A percentile compares a stretch with the other conserved stretches of the same genome.
Conservation (phyloP, 2,113 vertebrate genomes). For the Panthera tigris region DNA sequence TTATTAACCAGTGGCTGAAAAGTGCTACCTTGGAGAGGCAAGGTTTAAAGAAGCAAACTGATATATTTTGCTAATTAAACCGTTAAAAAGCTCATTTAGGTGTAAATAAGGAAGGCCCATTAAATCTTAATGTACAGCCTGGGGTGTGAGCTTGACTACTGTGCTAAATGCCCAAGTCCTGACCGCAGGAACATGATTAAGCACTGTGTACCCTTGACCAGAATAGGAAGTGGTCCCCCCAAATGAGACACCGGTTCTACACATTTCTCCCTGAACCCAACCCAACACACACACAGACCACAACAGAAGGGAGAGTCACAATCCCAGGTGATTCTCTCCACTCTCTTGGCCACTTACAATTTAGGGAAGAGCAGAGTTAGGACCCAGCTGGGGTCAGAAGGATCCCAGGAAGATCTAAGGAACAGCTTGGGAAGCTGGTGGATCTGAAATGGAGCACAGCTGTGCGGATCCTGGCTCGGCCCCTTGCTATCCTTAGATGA, state of each 20-base stretch:
- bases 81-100: conserved; percentile 84
- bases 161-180: background rate
- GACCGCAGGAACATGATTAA: conserved; percentile 73
- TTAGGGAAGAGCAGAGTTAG: background rate
- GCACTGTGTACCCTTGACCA: background rate
- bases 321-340: background rate
- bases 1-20: conserved; percentile 81
- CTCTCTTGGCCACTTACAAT: background rate
- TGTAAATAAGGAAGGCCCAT: conserved; percentile 84
- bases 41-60: conserved; percentile 81
- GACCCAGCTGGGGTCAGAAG: background rate
- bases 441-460: background rate
- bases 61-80: conserved; percentile 84
- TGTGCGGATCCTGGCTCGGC: background rate
- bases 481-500: background rate
- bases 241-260: background rate
- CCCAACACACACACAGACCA: background rate
- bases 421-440: background rate
- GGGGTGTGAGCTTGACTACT: conserved; percentile 33
- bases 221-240: background rate
- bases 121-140: conserved; percentile 80
- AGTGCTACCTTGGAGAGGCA: conserved; percentile 72
- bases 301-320: background rate
- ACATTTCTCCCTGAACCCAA: fast-evolving
- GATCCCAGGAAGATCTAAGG: background rate